Base-by-base conservation (phyloP, 2,888 invertebrate genomes). In the Adela reaumurella region DNA sequence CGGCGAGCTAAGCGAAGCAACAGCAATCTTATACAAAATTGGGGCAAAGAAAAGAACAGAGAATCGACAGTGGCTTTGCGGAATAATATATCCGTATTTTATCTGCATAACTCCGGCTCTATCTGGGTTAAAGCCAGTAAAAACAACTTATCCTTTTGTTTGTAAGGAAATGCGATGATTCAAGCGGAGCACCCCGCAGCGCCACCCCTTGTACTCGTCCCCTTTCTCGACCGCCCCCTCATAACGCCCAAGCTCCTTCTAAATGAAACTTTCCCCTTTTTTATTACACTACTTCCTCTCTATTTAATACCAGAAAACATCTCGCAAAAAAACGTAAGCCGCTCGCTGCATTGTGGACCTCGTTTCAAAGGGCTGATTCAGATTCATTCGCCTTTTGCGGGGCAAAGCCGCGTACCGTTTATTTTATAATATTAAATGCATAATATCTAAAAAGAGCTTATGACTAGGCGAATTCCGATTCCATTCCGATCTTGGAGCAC, bases 31-130 rank as follows among this genome's bases (percentile, higher is more conserved):
- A 49, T 51, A 51, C 46, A 42, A 49, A 46, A 29, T n/a, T n/a
- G n/a, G n/a, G n/a, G 28, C 43, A 28, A 48, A 45, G 28, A 18
- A 42, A 42, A 47, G 43, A 45, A 45, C 17, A 20, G 5, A 16
- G 56, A 59, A 62, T 62, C 57, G 58, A 56, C 57, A 57, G 57
- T 56, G 56, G 58, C 57, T 61, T 60, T 61, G 60, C 60, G 54
- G 57, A 57, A 57, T 58, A 60, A 49, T 50, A 58, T 59, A 58
- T 59, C 56, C 56, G 58, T 60, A 60, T 62, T 64, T 57, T 58
- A 59, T 58, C 57, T 59, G 54, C 55, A 19, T 20, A 42, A 41
- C 20, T 19, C 35, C 17, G n/a, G 17, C 17, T 45, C 43, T 49
- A 43, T 35, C 28, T 20, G 45, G 29, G 16, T 19, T 20, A 17